Percentiles rank a stretch among this genome's conserved stretches.
Evolutionary conservation across 2,797 vertebrate species (phyloP).

Genomic region (Argentina silus): DNA sequence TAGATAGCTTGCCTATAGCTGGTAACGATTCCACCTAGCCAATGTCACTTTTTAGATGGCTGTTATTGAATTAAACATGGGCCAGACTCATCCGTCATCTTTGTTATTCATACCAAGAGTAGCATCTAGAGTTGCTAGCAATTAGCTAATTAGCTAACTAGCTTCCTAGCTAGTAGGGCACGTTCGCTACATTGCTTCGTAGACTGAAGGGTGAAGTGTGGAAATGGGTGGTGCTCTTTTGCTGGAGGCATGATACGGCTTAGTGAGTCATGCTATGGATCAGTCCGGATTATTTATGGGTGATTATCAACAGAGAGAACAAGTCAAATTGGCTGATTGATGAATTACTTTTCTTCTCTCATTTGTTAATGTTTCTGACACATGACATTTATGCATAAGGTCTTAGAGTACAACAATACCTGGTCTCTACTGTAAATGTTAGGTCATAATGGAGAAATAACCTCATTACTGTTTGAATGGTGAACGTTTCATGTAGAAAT

Average conservation of each 20-base stretch:
- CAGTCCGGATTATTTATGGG: slow-evolving; percentile 8
- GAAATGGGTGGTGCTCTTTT: slow-evolving; percentile 53
- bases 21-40: slow-evolving; percentile 2
- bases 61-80: not conserved
- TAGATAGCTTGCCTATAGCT: not conserved
- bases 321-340: not conserved
- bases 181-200: not conserved
- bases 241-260: slow-evolving; percentile 45
- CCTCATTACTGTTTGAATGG: not conserved
- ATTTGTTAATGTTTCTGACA: too few relatives aligned
- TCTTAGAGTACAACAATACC: not conserved
- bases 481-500: not conserved
- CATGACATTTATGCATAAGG: too few relatives aligned
- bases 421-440: not conserved
- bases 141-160: slow-evolving; percentile 27
- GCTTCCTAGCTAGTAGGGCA: slow-evolving; percentile 45
- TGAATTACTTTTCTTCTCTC: not conserved
- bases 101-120: not conserved
- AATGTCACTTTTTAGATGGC: not conserved
- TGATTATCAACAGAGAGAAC: slow-evolving; percentile 9
- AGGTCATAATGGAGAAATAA: not conserved
- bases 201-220: slow-evolving; percentile 35
- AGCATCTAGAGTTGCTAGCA: not conserved
- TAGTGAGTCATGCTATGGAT: slow-evolving; percentile 30
- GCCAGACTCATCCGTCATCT: not conserved